These are phyloP conservation scores for Struthio camelus DNA, from an alignment of 2,113 vertebrate species.

Conservation along the genomic window DNA sequence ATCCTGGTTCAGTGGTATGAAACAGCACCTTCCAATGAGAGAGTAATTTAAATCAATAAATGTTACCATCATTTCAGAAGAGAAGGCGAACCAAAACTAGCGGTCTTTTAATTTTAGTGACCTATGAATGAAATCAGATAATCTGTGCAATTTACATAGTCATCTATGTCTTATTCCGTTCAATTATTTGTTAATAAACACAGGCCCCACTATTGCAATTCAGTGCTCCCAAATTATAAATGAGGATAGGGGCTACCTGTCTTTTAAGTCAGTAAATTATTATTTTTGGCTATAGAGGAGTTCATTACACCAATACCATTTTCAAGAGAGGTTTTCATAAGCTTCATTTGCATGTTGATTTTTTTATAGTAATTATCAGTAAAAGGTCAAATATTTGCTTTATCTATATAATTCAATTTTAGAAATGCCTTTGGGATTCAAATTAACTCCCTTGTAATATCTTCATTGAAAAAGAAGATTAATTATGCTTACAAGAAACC, in stretches of 20 bases:
- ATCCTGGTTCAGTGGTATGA: not conserved
- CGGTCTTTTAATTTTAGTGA: conserved; percentile 55
- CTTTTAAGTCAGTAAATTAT: conserved; percentile 14
- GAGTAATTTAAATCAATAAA: not conserved
- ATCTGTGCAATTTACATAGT: conserved; percentile 50
- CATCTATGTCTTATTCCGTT: conserved; percentile 9
- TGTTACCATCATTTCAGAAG: not conserved
- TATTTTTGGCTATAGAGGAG: conserved; percentile 30
- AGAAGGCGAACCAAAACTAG: not conserved
- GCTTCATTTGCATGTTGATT: conserved; percentile 75
- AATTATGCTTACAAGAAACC: conserved; percentile 85
- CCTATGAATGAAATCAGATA: conserved; percentile 39
- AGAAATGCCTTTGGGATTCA: conserved; percentile 82
- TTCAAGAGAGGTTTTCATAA: conserved; percentile 61
- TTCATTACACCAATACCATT: conserved; percentile 29
- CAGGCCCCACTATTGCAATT: not conserved
- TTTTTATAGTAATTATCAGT: conserved; percentile 78
- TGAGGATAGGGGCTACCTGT: conserved; percentile 10
- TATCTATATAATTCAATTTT: conserved; percentile 86
- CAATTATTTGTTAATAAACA: conserved; percentile 72
- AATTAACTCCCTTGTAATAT: conserved; percentile 83
- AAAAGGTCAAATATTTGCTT: conserved; percentile 86
- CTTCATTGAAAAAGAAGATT: conserved; percentile 84
- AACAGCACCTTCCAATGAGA: not conserved
- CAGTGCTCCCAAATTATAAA: conserved; percentile 29